Evolutionary conservation across 2,797 vertebrate genomes (phyloP), one percentile per base, ranked within the genome.

Genomic region (Microcaecilia unicolor): DNA sequence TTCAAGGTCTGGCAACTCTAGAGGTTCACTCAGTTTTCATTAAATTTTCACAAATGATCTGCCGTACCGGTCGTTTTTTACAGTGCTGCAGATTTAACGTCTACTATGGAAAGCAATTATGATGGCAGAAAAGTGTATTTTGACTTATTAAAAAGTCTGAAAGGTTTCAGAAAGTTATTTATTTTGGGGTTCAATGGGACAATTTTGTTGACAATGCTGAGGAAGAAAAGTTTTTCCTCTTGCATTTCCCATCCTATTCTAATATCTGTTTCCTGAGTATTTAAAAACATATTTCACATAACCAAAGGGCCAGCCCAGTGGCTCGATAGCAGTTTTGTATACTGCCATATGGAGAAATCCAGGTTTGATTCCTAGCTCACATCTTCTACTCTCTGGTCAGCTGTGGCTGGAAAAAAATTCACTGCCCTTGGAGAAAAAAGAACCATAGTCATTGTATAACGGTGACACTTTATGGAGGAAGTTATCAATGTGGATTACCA

Each of bases 41-140:
- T 93, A 89, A 89, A 86, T 91, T 91, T 88, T 93, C 92, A 91
- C 83, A 91, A 91, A 92, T 89, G 83, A 93, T 91, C 82, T 90
- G 90, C 88, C 85, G 78, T 87, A 88, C 80, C 76, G 81, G 83
- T 77, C 77, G 78, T 88, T 84, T 77, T 79, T 73, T 69, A 81
- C 84, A 81, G 76, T 76, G 64, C 66, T 70, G 61, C 81, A 86
- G 78, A 89, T 86, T 85, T 85, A 76, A 81, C 62, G 64, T 72
- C 53, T 59, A 73, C 82, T 81, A 85, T 81, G 78, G 77, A 89
- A 94, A 88, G 87, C 87, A 92, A 92, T 94, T 91, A 92, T 81
- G 76, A 81, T 89, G 85, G 90, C 88, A 90, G 84, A 89, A 89
- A 92, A 85, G 80, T 88, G 77, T 86, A 87, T 92, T 92, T 87